Conservation (phyloP, 1,140 invertebrate species). For the Sarcophaga peregrina region DNA sequence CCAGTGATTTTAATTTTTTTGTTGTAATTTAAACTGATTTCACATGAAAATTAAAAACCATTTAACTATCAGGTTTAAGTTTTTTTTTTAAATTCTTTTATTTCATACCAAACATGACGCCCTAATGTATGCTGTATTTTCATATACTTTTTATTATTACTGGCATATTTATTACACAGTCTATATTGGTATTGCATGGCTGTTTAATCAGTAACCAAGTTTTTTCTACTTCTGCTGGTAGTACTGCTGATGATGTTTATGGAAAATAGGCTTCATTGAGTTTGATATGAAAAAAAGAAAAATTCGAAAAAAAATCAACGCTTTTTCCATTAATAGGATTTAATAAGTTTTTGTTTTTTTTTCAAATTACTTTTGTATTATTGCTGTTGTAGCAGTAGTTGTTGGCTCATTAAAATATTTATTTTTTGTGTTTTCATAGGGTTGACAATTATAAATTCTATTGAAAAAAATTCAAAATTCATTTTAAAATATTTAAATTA, state of each 20-base stretch:
- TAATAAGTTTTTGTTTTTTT: background rate
- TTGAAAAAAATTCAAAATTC: too few species aligned
- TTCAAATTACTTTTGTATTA: background rate
- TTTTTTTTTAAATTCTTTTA: too few species aligned
- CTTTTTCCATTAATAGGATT: slow-evolving; percentile 1
- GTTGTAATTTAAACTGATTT: too few species aligned
- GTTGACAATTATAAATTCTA: too few species aligned
- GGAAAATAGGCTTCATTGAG: background rate
- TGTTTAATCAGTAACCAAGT: background rate
- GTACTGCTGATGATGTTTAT: background rate
- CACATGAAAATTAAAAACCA: background rate
- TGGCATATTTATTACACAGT: slow-evolving; percentile 15
- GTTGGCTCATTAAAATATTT: too few species aligned
- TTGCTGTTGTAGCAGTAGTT: too few species aligned
- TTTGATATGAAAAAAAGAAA: background rate
- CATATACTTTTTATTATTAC: background rate
- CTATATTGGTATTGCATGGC: background rate
- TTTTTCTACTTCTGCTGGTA: background rate
- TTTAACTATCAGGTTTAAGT: background rate
- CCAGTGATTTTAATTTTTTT: background rate
- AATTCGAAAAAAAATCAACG: background rate
- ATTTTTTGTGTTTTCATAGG: too few species aligned
- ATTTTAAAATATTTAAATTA: too few species aligned
- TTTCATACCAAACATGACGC: background rate
- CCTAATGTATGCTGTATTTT: slow-evolving; percentile 4